Evolutionary conservation across 2,113 vertebrate genomes (phyloP).

Genomic region (Lasiurus cinereus): DNA sequence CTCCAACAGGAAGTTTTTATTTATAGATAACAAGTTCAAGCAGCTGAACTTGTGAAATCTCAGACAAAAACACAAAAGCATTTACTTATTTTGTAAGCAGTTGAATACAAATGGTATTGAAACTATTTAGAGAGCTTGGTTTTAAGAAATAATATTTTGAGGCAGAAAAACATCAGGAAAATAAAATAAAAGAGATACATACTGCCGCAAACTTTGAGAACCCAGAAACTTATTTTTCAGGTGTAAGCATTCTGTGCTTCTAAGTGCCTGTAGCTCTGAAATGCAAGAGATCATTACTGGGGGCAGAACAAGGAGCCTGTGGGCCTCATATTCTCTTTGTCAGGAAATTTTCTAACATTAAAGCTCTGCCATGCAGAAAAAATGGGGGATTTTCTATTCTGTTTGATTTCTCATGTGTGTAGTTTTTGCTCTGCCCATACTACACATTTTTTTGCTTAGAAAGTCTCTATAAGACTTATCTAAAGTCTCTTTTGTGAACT

Average conservation of each 20-base stretch:
- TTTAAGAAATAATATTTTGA: slow-evolving; percentile 35
- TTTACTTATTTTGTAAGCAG: neutral
- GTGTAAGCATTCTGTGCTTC: slow-evolving; percentile 57
- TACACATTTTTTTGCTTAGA: slow-evolving; percentile 42
- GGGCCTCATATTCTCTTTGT: slow-evolving; percentile 62
- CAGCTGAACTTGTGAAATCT: neutral
- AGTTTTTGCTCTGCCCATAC: slow-evolving; percentile 60
- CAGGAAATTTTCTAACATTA: slow-evolving; percentile 71
- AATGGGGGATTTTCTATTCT: slow-evolving; percentile 71
- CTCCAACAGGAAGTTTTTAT: neutral
- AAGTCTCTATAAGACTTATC: slow-evolving; percentile 42
- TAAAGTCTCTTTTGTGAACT: slow-evolving; percentile 57
- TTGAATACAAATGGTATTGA: neutral
- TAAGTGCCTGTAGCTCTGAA: neutral
- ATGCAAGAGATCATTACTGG: slow-evolving; percentile 45
- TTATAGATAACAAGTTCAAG: neutral
- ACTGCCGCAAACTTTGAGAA: neutral
- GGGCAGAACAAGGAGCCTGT: slow-evolving; percentile 45
- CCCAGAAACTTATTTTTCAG: slow-evolving; percentile 65
- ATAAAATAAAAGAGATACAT: neutral
- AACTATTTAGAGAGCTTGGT: neutral
- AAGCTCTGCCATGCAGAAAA: slow-evolving; percentile 71
- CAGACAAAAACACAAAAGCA: neutral
- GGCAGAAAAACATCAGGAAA: neutral
- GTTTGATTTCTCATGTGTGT: slow-evolving; percentile 72